Evolutionary conservation across 2,113 vertebrate species (phyloP).

Genomic region (Orthonyx spaldingii): DNA sequence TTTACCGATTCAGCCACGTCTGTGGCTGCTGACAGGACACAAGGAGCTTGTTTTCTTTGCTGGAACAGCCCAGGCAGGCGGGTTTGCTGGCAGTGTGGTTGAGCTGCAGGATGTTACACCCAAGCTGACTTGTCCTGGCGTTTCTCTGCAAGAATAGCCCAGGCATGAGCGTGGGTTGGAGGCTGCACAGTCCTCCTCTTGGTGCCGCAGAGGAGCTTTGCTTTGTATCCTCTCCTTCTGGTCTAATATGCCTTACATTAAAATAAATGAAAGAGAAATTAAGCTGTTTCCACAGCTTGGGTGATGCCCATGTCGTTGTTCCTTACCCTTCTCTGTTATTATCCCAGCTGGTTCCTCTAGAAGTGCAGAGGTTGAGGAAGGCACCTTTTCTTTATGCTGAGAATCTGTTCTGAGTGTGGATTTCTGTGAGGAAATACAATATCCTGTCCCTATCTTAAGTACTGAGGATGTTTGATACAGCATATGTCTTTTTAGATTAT

Average conservation of each 20-base stretch:
- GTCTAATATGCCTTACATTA: background rate
- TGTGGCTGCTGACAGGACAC: background rate
- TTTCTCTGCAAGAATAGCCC: background rate
- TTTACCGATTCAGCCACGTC: background rate
- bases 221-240: background rate
- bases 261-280: background rate
- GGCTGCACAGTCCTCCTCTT: too few relatives aligned
- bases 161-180: fast-evolving
- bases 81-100: background rate
- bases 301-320: background rate
- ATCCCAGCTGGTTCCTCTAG: background rate
- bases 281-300: background rate
- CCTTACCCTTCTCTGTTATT: background rate
- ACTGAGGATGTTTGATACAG: background rate
- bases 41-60: background rate
- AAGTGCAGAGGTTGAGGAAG: background rate
- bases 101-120: background rate
- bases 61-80: background rate
- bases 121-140: background rate
- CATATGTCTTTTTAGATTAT: background rate
- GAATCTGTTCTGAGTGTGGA: background rate
- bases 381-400: background rate
- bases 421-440: background rate
- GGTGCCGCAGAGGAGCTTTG: background rate
- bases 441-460: background rate